phyloP scores from a whole-genome alignment of 2,888 invertebrate genomes.

The Automeris io region DNA sequence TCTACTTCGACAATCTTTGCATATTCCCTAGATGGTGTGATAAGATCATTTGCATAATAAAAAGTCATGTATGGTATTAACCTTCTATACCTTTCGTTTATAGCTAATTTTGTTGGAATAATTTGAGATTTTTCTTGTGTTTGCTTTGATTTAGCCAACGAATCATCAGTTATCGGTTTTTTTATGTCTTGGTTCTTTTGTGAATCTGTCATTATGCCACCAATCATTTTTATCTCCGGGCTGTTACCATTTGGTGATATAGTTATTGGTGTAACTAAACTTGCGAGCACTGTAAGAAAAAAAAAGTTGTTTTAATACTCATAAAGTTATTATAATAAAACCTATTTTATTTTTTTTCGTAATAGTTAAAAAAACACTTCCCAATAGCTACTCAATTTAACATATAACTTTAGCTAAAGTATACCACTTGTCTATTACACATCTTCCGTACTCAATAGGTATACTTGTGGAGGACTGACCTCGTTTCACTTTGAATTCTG shows the following conservation, averaged over 20 bases:
- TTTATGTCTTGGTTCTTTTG: conserved; percentile 48
- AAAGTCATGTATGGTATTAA: conserved; percentile 90
- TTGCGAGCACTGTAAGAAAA: conserved; percentile 63
- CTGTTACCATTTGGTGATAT: conserved; percentile 72
- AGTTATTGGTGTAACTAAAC: conserved; percentile 51
- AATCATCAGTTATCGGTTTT: conserved; percentile 23
- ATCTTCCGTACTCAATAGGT: too few species aligned
- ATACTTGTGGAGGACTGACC: too few species aligned
- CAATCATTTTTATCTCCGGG: conserved; percentile 62
- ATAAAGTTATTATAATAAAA: background rate
- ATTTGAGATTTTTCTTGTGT: conserved; percentile 29
- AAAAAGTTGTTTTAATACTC: conserved; percentile 6
- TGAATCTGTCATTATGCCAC: conserved; percentile 51
- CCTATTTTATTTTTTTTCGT: too few species aligned
- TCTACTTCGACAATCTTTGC: conserved; percentile 54
- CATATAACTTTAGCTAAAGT: too few species aligned
- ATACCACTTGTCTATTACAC: too few species aligned
- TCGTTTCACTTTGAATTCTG: too few species aligned
- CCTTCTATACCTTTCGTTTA: conserved; percentile 84
- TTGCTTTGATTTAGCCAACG: conserved; percentile 14
- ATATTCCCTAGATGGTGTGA: conserved; percentile 52
- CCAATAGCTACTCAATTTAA: too few species aligned
- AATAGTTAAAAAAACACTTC: too few species aligned
- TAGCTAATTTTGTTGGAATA: conserved; percentile 57
- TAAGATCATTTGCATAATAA: conserved; percentile 81